Base-by-base conservation (phyloP, 2,888 invertebrate species). In the Aphrophora alni region DNA sequence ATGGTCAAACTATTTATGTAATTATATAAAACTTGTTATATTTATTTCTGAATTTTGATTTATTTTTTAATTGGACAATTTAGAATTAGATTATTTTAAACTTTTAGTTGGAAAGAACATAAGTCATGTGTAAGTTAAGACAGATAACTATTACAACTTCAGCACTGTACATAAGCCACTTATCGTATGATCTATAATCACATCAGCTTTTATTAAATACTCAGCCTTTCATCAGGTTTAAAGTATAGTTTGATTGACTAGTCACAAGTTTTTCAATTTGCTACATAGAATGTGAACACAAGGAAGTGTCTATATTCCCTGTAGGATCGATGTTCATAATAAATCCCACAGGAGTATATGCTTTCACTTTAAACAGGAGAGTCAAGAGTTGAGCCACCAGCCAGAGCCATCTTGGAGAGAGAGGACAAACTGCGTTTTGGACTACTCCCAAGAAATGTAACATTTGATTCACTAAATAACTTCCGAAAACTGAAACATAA, bases 401-500 rank as follows among this genome's bases (percentile, higher is more conserved):
- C 86, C 80, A 91, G 87, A 87, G 95, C 92, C 93, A 94, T 93
- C 90, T 94, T 95, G 87, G 93, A 93, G 86, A 95, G 91, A 87
- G 95, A 92, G 87, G 95, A 94, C 87, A 95, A 90, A 89, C 94
- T 93, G 89, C 94, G 93, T 87, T 95, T 92, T 87, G 95, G 94
- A 91, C 95, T 95, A 87, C 93, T 92, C 86, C 93, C 91, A 88
- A 86, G 84, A 84, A 86, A 86, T 78, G 86, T 82, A 76, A 85
- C 82, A 79, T 84, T 84, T 89, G 92, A 91, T 89, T 96, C 96
- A 89, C 94, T 94, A 92, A 96, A 95, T 89, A 96, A 91, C 90
- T 95, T 95, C 88, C 96, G 95, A 92, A 96, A 96, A 92, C 96
- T 96, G 90, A 70, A 82, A 82, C 25, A 38, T 38, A 82, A 70